Evolutionary conservation across 2,797 vertebrate species (phyloP).

Genomic region (Phrynocephalus forsythii): DNA sequence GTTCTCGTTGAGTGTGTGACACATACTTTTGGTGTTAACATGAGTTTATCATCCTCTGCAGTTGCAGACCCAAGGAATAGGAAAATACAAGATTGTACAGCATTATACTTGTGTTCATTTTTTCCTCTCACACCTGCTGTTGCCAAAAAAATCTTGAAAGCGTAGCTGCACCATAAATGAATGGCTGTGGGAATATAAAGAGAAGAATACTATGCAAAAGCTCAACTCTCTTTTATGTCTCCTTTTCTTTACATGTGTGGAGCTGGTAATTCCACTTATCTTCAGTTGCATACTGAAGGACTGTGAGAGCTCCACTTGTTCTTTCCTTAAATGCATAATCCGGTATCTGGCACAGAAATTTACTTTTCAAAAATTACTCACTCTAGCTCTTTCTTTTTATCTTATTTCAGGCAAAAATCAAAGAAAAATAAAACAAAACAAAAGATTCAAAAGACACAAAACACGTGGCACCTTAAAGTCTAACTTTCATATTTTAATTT

Average conservation of each 20-base stretch:
- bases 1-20: neutral
- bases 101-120: neutral
- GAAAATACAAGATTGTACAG: neutral
- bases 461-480: no score
- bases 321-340: neutral
- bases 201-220: neutral
- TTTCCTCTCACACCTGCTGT: neutral
- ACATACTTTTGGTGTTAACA: neutral
- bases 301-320: neutral
- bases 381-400: neutral
- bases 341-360: neutral
- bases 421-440: no score
- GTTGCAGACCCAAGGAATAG: neutral
- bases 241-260: neutral
- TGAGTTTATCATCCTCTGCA: neutral
- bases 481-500: no score
- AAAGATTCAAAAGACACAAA: no score
- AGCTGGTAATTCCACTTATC: slow-evolving; percentile 7
- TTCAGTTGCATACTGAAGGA: slow-evolving; percentile 12
- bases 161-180: neutral
- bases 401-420: no score
- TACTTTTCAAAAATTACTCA: neutral
- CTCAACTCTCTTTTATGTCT: neutral
- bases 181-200: neutral
- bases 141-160: slow-evolving; percentile 13